Evolutionary conservation across 1,140 invertebrate genomes (phyloP).

Genomic region (Caenorhabditis remanei): DNA sequence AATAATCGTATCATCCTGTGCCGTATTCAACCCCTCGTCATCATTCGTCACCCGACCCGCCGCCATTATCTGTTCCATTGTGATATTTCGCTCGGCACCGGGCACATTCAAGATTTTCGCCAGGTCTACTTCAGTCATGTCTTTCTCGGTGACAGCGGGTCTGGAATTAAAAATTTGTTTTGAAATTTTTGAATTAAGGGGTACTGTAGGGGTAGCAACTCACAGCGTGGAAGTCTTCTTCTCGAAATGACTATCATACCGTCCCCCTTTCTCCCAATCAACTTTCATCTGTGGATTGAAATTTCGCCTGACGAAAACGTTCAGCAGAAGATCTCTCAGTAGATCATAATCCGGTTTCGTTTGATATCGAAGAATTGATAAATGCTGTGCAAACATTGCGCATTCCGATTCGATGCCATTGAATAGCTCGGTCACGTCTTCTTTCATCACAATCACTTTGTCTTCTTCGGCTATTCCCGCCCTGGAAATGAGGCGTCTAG

Average conservation of each 20-base stretch:
- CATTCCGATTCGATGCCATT: conserved; percentile 11
- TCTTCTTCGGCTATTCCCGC: conserved; percentile 12
- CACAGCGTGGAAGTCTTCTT: conserved; percentile 31
- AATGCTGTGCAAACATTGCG: conserved; percentile 28
- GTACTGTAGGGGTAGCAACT: not conserved
- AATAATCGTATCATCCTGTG: conserved; percentile 35
- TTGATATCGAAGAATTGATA: conserved; percentile 10
- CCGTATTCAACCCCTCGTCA: conserved; percentile 20
- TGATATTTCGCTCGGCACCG: not conserved
- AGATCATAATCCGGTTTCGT: conserved; percentile 20
- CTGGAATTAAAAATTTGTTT: no score
- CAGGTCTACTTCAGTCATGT: conserved; percentile 37
- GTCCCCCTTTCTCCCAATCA: conserved; percentile 35
- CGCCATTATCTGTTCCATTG: conserved; percentile 4
- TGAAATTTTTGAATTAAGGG: no score
- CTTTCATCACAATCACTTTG: conserved; percentile 39
- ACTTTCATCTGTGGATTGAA: conserved; percentile 41
- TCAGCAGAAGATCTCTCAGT: conserved; percentile 19
- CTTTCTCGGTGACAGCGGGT: conserved; percentile 13
- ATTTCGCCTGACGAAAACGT: conserved; percentile 26
- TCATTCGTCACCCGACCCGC: not conserved
- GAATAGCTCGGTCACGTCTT: conserved; percentile 4
- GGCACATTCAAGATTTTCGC: conserved; percentile 16
- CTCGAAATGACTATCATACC: conserved; percentile 30
- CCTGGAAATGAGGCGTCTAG: not conserved